Base-by-base conservation (phyloP, 2,797 vertebrate genomes). In the Trematomus bernacchii region DNA sequence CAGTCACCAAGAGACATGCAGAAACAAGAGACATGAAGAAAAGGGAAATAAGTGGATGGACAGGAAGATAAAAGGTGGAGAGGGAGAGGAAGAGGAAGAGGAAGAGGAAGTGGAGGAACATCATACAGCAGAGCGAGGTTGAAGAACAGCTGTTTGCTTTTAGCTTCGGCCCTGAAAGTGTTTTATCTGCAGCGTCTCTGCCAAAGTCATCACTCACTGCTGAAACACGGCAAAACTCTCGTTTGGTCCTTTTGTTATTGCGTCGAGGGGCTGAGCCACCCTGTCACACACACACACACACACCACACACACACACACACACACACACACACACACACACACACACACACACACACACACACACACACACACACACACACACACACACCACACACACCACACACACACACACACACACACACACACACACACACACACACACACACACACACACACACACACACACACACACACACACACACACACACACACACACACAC, bases 111-210 rank as follows among this genome's bases (percentile, higher is more conserved):
- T n/a, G n/a, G n/a, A n/a, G 50, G 21, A 40, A 51, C 1, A 50
- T 3, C 23, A 43, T 64, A 13, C 27, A 73, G 15, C 23, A 14
- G 66, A 75, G 42, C 40, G 66, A 59, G 70, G 40, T 18, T 62
- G 70, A 62, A 53, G 77, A 85, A 84, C 94, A 95, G 94, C 92
- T 94, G 94, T 92, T 94, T 91, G 92, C 86, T 89, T 94, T 95
- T 94, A 95, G 93, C 93, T 95, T 92, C 92, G 92, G 89, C 84
- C 84, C 69, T 40, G 76, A 93, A 89, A 89, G 88, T 77, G 86
- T 91, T 94, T 85, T 92, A 92, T 90, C 92, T 92, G 84, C 73
- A 78, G 83, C 72, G 60, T 82, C 87, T 88, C 89, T 93, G 91
- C 91, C 92, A 93, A 89, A 93, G 87, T 89, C 92, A 91, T 93